Percentiles rank a stretch among this genome's conserved stretches.
phyloP scores from a whole-genome alignment of 2,113 vertebrate genomes.

The Ornithorhynchus anatinus region DNA sequence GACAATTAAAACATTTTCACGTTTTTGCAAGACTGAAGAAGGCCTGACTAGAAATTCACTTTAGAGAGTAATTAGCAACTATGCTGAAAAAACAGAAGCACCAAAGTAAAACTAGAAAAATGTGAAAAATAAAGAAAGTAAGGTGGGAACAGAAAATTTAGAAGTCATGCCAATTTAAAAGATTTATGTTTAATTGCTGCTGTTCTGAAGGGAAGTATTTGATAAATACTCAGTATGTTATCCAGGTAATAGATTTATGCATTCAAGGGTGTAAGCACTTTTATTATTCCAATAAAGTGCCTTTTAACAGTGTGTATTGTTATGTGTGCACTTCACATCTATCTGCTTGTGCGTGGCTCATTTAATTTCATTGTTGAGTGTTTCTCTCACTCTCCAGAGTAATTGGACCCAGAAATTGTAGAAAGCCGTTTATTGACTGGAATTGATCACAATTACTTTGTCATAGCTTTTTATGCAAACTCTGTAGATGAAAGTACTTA shows the following conservation, averaged over 20 bases:
- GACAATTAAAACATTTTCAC: conserved; percentile 32
- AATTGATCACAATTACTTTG: no score
- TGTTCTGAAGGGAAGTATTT: conserved; percentile 23
- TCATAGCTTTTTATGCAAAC: no score
- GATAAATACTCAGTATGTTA: conserved; percentile 48
- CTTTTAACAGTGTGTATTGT: conserved; percentile 45
- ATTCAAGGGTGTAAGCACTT: conserved; percentile 61
- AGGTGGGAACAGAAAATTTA: background rate
- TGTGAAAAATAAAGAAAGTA: no score
- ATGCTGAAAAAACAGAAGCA: background rate
- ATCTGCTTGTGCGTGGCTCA: background rate
- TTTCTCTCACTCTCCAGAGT: no score
- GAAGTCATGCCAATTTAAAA: background rate
- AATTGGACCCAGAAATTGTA: no score
- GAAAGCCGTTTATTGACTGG: no score
- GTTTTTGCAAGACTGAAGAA: conserved; percentile 17
- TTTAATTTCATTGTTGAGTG: conserved; percentile 36
- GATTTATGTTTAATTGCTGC: conserved; percentile 28
- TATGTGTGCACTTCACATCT: conserved; percentile 45
- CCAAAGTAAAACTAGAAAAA: conserved; percentile 7
- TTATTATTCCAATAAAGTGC: conserved; percentile 66
- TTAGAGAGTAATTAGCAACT: background rate
- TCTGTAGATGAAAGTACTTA: no score
- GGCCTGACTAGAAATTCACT: conserved; percentile 2
- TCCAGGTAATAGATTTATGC: conserved; percentile 46